Conservation (phyloP, 2,888 invertebrate species). For the Patella ulyssiponensis region DNA sequence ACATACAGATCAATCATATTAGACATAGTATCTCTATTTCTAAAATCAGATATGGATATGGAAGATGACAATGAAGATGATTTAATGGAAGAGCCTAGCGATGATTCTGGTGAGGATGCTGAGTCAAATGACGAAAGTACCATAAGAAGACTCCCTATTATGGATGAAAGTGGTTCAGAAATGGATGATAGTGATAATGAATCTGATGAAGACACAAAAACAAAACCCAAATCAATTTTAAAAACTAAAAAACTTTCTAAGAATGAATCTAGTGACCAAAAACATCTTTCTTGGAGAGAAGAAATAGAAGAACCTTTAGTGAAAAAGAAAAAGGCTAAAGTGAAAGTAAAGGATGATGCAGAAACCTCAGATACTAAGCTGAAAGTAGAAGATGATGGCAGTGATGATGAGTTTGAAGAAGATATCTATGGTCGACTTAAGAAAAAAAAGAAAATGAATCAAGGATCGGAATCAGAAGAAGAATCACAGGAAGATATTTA, state of each 20-base stretch:
- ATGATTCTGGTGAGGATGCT: slow-evolving; percentile 8
- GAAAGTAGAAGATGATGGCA: neutral
- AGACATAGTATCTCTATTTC: too few relatives aligned
- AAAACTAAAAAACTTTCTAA: neutral
- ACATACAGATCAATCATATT: too few relatives aligned
- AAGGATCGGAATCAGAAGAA: slow-evolving; percentile 66
- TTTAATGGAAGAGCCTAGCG: slow-evolving; percentile 14
- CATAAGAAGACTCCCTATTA: too few relatives aligned
- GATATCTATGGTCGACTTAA: neutral
- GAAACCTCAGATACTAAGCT: too few relatives aligned
- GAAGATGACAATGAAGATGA: too few relatives aligned
- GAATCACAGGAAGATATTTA: slow-evolving; percentile 87
- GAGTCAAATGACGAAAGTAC: neutral
- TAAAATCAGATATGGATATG: too few relatives aligned
- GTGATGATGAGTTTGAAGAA: slow-evolving; percentile 9
- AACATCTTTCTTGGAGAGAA: neutral
- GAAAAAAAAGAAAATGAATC: slow-evolving; percentile 13
- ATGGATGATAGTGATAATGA: slow-evolving; percentile 21
- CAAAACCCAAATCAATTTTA: slow-evolving; percentile 16
- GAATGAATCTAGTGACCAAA: neutral
- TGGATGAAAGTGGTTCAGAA: too few relatives aligned
- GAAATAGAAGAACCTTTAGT: neutral
- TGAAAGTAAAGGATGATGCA: too few relatives aligned
- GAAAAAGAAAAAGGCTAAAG: neutral
- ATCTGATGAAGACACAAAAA: slow-evolving; percentile 21